A percentile compares a stretch with the other conserved stretches of the same genome.
phyloP scores from a whole-genome alignment of 1,140 invertebrate species.

The Lasioglossum albipes region DNA sequence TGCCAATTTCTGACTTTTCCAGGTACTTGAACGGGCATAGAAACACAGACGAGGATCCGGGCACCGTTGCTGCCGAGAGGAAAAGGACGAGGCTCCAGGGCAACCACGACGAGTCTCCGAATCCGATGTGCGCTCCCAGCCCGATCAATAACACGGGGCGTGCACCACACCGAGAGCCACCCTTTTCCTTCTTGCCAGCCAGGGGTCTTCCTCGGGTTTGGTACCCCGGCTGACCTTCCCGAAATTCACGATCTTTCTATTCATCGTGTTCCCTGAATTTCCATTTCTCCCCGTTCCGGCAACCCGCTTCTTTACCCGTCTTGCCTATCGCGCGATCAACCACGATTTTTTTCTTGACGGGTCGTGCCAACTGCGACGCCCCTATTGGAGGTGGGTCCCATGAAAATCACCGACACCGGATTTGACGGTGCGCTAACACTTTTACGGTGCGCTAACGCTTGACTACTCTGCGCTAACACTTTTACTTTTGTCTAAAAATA shows the following conservation, averaged over 20 bases:
- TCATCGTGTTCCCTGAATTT: too few relatives aligned
- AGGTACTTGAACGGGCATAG: slow-evolving; percentile 12
- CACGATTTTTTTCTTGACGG: neutral
- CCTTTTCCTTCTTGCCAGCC: slow-evolving; percentile 68
- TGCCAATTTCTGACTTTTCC: too few relatives aligned
- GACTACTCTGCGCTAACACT: too few relatives aligned
- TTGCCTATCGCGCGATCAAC: too few relatives aligned
- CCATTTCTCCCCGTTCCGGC: neutral
- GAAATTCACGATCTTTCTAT: neutral
- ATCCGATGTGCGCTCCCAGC: slow-evolving; percentile 71
- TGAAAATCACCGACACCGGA: too few relatives aligned
- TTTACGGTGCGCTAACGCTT: too few relatives aligned
- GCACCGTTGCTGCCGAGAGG: slow-evolving; percentile 32
- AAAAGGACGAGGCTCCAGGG: slow-evolving; percentile 48
- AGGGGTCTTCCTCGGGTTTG: slow-evolving; percentile 45
- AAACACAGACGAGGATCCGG: neutral
- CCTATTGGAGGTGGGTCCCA: neutral
- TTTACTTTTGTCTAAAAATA: too few relatives aligned
- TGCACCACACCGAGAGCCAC: slow-evolving; percentile 66
- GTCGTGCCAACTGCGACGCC: slow-evolving; percentile 19
- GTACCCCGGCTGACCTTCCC: slow-evolving; percentile 54
- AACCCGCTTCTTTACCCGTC: neutral
- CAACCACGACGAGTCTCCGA: slow-evolving; percentile 65
- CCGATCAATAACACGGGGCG: slow-evolving; percentile 78
- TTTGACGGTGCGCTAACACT: too few relatives aligned